Percentiles rank a stretch among this genome's conserved stretches.
phyloP scores from a whole-genome alignment of 2,113 vertebrate species.

The Globicephala melas region DNA sequence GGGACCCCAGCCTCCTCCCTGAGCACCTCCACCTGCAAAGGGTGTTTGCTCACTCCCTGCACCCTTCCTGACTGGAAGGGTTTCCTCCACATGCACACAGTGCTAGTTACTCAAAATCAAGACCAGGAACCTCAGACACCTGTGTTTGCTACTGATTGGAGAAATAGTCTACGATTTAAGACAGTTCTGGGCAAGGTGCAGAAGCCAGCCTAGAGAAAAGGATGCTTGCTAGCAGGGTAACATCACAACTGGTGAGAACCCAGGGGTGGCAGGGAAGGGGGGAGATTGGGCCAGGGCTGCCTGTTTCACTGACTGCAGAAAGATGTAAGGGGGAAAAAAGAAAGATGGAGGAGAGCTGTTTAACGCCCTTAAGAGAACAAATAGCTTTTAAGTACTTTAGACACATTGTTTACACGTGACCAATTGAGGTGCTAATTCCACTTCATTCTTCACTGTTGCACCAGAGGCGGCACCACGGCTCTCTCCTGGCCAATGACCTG shows the following conservation, averaged over 20 bases:
- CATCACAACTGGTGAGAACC: background rate
- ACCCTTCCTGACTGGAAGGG: background rate
- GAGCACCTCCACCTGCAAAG: background rate
- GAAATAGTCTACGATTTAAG: background rate
- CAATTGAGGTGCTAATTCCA: background rate
- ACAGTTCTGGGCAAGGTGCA: background rate
- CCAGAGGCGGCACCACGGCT: background rate
- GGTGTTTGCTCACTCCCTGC: too few relatives aligned
- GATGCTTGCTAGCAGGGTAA: background rate
- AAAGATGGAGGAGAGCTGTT: background rate
- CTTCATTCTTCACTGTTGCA: background rate
- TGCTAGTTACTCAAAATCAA: background rate
- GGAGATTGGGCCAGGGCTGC: background rate
- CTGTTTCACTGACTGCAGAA: background rate
- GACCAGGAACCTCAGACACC: background rate
- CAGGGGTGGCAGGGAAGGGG: background rate
- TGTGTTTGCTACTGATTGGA: background rate
- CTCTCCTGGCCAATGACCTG: background rate
- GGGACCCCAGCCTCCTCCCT: background rate
- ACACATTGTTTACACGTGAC: background rate
- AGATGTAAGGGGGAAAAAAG: accelerated
- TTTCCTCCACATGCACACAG: background rate
- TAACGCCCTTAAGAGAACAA: background rate
- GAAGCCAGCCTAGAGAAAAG: background rate
- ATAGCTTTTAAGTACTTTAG: background rate